Percentiles rank a stretch among this genome's conserved stretches.
Conservation (phyloP, 2,113 vertebrate species). For the Channa maculata region DNA sequence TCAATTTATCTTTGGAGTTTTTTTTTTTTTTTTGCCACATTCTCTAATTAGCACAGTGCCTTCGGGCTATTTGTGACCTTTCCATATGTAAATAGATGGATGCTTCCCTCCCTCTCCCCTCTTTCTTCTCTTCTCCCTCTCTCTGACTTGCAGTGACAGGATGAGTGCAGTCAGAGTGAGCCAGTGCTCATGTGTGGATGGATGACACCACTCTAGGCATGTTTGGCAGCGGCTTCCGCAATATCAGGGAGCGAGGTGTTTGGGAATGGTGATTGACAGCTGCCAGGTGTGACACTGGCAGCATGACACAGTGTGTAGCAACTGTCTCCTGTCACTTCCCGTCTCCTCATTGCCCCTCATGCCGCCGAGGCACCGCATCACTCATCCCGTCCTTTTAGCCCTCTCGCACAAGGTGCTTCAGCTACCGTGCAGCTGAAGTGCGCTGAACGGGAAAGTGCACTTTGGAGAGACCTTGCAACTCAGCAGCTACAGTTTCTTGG, state of each 20-base stretch:
- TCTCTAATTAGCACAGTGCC: constrained; percentile 86
- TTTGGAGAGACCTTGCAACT: constrained; percentile 38
- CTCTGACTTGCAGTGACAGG: constrained; percentile 76
- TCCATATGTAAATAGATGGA: constrained; percentile 84
- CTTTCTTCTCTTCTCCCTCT: constrained; percentile 21
- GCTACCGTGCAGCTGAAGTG: constrained; percentile 53
- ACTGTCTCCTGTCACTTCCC: constrained; percentile 81
- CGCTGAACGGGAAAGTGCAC: constrained; percentile 37
- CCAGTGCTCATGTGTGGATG: constrained; percentile 69
- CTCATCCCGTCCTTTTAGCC: constrained; percentile 43
- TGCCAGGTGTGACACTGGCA: constrained; percentile 84
- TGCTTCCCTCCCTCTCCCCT: constrained; percentile 70
- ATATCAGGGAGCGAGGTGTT: constrained; percentile 74
- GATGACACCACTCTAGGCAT: constrained; percentile 79
- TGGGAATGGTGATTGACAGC: constrained; percentile 78
- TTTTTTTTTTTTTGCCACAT: constrained; percentile 60
- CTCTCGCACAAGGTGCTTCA: constrained; percentile 53
- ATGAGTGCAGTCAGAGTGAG: constrained; percentile 68
- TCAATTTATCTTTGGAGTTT: constrained; percentile 82
- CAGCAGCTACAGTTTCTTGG: constrained; percentile 8
- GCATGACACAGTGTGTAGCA: constrained; percentile 71
- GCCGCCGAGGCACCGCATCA: constrained; percentile 12
- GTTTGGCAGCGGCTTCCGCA: constrained; percentile 78
- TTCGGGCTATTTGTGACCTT: constrained; percentile 87
- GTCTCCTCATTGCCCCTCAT: constrained; percentile 40